Conservation (phyloP, 2,888 invertebrate genomes). For the Ernsta delagoae region DNA sequence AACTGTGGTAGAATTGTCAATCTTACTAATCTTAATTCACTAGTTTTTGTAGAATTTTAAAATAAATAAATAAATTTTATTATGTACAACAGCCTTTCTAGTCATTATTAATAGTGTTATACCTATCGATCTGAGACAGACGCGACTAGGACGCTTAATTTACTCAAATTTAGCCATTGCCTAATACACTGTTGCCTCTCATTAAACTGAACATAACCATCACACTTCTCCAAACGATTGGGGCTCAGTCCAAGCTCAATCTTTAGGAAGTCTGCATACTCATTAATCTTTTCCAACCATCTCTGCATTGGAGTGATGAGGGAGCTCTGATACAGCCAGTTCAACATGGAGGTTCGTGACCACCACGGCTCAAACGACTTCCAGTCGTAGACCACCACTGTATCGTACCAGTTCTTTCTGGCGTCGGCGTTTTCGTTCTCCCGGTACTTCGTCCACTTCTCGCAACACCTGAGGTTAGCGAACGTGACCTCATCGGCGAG, state of each 20-base stretch:
- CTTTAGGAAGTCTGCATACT: constrained; percentile 53
- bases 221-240: constrained; percentile 36
- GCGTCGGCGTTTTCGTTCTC: constrained; percentile 46
- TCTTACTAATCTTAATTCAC: too few species aligned
- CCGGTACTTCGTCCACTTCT: constrained; percentile 57
- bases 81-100: constrained; percentile 12
- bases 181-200: constrained; percentile 48
- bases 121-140: constrained; percentile 64
- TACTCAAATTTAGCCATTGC: constrained; percentile 62
- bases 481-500: constrained; percentile 42
- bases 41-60: too few species aligned
- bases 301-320: constrained; percentile 67
- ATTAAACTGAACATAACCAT: constrained; percentile 22
- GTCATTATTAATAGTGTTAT: neutral
- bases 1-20: too few species aligned
- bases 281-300: constrained; percentile 66
- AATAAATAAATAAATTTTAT: neutral
- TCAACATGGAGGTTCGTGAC: constrained; percentile 59
- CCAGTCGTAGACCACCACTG: constrained; percentile 53
- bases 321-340: constrained; percentile 70
- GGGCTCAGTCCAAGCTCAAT: constrained; percentile 32
- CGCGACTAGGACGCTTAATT: constrained; percentile 58
- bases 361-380: constrained; percentile 61
- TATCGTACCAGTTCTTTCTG: constrained; percentile 52
- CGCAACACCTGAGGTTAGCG: constrained; percentile 57